Evolutionary conservation across 1,140 invertebrate genomes (phyloP), one percentile per base, ranked within the genome.

Genomic region (Cherax destructor): DNA sequence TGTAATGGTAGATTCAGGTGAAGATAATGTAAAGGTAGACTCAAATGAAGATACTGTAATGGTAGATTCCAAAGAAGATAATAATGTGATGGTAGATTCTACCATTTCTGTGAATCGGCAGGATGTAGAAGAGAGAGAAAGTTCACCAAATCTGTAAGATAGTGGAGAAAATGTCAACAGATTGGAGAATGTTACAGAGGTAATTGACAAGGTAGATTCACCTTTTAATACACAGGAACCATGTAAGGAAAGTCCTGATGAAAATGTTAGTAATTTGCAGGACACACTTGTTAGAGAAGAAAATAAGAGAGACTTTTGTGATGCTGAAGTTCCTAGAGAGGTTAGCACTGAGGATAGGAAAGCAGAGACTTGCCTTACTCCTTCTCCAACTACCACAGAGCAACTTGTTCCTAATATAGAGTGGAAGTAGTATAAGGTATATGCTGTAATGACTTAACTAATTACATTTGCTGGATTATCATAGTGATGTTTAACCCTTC

Each of bases 361-460:
- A 30, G 13, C 69, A 9, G 69, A 74, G 69, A 74, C 6, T 74
- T 30, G 69, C 69, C 24, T 30, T 24, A 74, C 69, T 30, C 69
- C 69, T 24, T 74, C 69, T 24, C 69, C 69, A 30, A 74, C 69
- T 24, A 30, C 21, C 7, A 30, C 69, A 74, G 69, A 74, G n/a
- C 69, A 74, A 30, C 69, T 74, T 30, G 69, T 74, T 74, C 69
- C 69, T 74, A 74, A 74, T n/a, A 74, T 74, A 74, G 69, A 74
- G 18, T 74, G 69, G 69, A 74, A 74, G 24, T 74, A 74, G 69
- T 11, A 65, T 18, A 65, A 56, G 52, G 11, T 56, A 56, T 9
- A 56, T 9, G 11, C 1, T 56, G 6, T 9, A 56, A 41, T 41
- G 0, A 56, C 7, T 3, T 56, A 13, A 13, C 11, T 56, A 7